These are phyloP conservation scores for Dolomedes plantarius DNA, from an alignment of 2,888 invertebrate genomes.

Conservation along the genomic window DNA sequence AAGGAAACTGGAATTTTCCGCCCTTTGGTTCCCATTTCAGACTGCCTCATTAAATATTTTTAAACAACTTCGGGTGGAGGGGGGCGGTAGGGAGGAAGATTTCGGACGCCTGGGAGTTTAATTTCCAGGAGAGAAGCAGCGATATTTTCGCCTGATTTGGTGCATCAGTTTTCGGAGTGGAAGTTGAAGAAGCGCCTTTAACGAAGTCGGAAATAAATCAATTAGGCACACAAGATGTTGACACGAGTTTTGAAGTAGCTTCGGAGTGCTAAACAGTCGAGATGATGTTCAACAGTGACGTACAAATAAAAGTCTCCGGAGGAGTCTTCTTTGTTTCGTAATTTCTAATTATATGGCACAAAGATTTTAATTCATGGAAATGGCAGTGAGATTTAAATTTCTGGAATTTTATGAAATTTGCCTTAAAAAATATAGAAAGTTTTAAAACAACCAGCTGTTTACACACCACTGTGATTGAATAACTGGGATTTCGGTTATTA, in stretches of 20 bases:
- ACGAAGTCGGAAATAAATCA: not conserved
- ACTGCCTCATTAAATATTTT: not conserved
- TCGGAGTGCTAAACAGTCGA: not conserved
- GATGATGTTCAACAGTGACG: too few species aligned
- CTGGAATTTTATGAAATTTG: too few species aligned
- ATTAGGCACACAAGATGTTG: not conserved
- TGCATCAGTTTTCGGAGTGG: not conserved
- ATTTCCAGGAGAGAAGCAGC: not conserved
- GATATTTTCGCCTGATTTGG: not conserved
- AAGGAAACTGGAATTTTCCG: slow-evolving; percentile 6
- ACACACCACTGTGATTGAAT: too few species aligned
- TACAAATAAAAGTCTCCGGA: too few species aligned
- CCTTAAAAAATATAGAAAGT: too few species aligned
- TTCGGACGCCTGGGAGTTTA: not conserved
- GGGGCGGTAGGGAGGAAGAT: slow-evolving; percentile 6
- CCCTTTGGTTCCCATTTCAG: not conserved
- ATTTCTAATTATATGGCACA: not conserved
- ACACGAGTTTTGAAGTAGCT: not conserved
- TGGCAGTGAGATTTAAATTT: too few species aligned
- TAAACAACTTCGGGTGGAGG: slow-evolving; percentile 1
- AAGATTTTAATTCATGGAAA: not conserved
- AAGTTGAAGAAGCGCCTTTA: not conserved
- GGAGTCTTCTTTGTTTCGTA: not conserved
- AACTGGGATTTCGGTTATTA: too few species aligned
- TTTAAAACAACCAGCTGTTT: too few species aligned